Evolutionary conservation across 2,113 vertebrate species (phyloP), one percentile per base, ranked within the genome.

Genomic region (Anoplopoma fimbria): DNA sequence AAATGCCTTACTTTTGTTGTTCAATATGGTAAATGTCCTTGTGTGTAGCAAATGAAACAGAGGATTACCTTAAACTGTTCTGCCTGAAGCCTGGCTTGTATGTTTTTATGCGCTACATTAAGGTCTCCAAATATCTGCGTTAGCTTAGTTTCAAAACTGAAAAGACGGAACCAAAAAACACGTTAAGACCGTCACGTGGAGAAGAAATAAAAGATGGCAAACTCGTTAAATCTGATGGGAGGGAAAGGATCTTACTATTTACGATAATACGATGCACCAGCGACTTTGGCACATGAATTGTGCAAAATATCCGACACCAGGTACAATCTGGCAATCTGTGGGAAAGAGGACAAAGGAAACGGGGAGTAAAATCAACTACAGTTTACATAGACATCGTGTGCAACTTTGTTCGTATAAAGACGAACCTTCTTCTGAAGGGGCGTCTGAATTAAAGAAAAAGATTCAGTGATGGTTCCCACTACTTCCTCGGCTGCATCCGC

Each of bases 201-300:
- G 64, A 62, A 14, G 31, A 53, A n/a, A 77, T 36, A 19, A 36
- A 69, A 57, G 0, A 9, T 7, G 1, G 17, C 19, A 9, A 17
- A 61, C 38, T 17, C 19, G 9, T 38, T n/a, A 1, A 70, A 23
- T 38, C n/a, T 21, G 9, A 62, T 55, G 0, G 27, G 9, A 74
- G 58, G 61, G 17, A 45, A 63, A 15, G 13, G 62, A 8, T 75
- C 95, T 95, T 93, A 96, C 96, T 93, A 96, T 95, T 96, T 96
- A 27, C 96, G 92, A 85, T 95, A 96, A 92, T 96, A 96, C 7
- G 96, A 96, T 4, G 95, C 95, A 58, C 95, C 94, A 5, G 94
- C 89, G 29, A 95, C 95, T 94, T 96, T 96, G 87, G 96, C 95
- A 89, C 95, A 95, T 0, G 95, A 96, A 86, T 96, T 96, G 90